Evolutionary conservation across 2,888 invertebrate genomes (phyloP), one percentile per base, ranked within the genome.

Genomic region (Phrixothrix hirtus): DNA sequence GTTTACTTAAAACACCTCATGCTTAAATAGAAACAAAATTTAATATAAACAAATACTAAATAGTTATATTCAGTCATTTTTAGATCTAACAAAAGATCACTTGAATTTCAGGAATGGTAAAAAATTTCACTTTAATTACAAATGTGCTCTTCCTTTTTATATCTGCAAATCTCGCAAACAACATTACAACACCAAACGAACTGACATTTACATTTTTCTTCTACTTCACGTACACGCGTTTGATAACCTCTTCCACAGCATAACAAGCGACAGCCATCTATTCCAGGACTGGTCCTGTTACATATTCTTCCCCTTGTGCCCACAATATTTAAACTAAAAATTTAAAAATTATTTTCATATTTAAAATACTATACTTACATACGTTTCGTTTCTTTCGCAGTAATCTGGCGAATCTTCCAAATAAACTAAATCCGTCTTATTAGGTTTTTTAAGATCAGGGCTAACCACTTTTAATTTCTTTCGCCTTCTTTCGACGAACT

Each of bases 121-220:
- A 15, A 14, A 13, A 12, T 36, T 2, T 25, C n/a, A 38, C 14
- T 25, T 80, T 81, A 93, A 78, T 93, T 93, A 78, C 93, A 93
- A 69, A 89, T 87, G 71, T 92, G 89, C 68, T 91, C 89, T 67
- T 92, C 92, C 59, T 85, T 83, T 68, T 85, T 86, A 66, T 84
- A 86, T 60, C 85, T 82, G 75, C 93, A 94, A 57, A 85, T 81
- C 69, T 92, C 88, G 77, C 94, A 94, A 65, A 87, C 85, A 1
- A 94, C 93, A 60, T 86, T 82, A 76, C 94, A 94, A 77, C 94
- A 94, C 93, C 93, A 94, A 52, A 91, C 89, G 73, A 94, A 94
- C 62, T 87, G 85, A 74, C 94, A 94, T 68, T 88, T 85, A 77
- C 94, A 94, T 74, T 93, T 92, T 71, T 92, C 91, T 66, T 87